Evolutionary conservation across 2,113 vertebrate species (phyloP), one percentile per base, ranked within the genome.

Genomic region (Psephotus haematonotus): DNA sequence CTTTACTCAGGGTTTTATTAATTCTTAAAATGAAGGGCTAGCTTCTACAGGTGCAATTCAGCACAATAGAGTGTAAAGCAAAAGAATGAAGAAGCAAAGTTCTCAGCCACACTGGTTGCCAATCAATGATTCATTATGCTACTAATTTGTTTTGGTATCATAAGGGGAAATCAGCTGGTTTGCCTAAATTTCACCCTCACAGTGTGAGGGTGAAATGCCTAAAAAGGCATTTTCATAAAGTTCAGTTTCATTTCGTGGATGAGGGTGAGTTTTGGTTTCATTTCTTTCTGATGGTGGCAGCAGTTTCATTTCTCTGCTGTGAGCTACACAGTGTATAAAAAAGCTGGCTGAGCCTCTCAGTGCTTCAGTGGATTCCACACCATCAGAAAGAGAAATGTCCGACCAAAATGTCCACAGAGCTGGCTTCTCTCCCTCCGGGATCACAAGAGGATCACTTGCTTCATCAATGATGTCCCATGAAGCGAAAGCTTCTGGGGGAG

Each of bases 391-490:
- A 43, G 71, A 18, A 65, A 95, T 96, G 96, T 23, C 96, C 2
- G 62, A 97, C 69, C 17, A 7, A 33, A 97, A 97, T 0, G 62
- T 97, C 62, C 44, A 0, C 72, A 95, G 53, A 0, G 93, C 96
- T 8, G 96, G 96, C 2, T 97, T 94, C 81, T 87, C 93, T 47
- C 7, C 83, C 13, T 90, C 69, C 0, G 92, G 96, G 19, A 96
- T 97, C 83, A 1, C 1, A 27, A 2, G 3, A 85, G 77, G 70
- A 29, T 96, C 95, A 0, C 41, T 81, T 35, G 96, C 47, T 24
- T 96, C 96, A 11, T 64, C 62, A 0, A 4, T 95, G 52, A 97
- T 97, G 96, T 94, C 95, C 18, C 5, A 0, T 0, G 96, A 97
- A 82, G 95, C 96, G 0, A 94, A 0, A 68, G 5, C 7, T 0